Evolutionary conservation across 2,797 vertebrate genomes (phyloP).

Genomic region (Scarus forsteni): DNA sequence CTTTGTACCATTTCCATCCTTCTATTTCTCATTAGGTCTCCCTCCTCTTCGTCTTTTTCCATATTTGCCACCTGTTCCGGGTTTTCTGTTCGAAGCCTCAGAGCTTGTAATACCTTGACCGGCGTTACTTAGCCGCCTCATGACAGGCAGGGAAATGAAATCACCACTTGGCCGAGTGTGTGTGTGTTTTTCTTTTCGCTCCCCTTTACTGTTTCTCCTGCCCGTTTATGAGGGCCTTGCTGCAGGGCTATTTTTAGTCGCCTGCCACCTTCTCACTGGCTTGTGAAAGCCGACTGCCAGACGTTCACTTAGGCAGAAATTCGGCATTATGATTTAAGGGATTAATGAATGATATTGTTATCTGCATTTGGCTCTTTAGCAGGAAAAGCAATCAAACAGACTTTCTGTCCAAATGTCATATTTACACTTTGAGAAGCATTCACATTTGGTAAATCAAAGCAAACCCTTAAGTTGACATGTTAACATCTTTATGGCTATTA

Average conservation of each 20-base stretch:
- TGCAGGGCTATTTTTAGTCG: slow-evolving; percentile 77
- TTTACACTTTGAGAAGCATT: slow-evolving; percentile 18
- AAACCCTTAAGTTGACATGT: background rate
- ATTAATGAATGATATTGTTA: slow-evolving; percentile 61
- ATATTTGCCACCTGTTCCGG: slow-evolving; percentile 74
- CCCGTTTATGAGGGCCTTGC: slow-evolving; percentile 69
- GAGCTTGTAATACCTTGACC: slow-evolving; percentile 73
- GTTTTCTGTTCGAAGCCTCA: slow-evolving; percentile 63
- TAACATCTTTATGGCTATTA: background rate
- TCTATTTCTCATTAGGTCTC: slow-evolving; percentile 58
- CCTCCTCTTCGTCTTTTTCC: slow-evolving; percentile 19
- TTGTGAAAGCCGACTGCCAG: slow-evolving; percentile 69
- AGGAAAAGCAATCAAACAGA: slow-evolving; percentile 27
- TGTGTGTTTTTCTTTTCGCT: slow-evolving; percentile 60
- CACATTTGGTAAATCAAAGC: background rate
- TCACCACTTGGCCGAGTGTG: slow-evolving; percentile 62
- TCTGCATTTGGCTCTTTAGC: slow-evolving; percentile 47
- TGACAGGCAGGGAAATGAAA: slow-evolving; percentile 82
- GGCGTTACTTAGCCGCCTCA: slow-evolving; percentile 76
- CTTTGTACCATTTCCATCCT: slow-evolving; percentile 51
- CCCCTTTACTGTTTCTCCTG: slow-evolving; percentile 71
- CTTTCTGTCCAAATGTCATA: background rate
- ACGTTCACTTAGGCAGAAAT: slow-evolving; percentile 66
- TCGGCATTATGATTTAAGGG: slow-evolving; percentile 49
- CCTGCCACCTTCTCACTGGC: slow-evolving; percentile 66